Conservation (phyloP, 2,113 vertebrate species). For the Passer domesticus region DNA sequence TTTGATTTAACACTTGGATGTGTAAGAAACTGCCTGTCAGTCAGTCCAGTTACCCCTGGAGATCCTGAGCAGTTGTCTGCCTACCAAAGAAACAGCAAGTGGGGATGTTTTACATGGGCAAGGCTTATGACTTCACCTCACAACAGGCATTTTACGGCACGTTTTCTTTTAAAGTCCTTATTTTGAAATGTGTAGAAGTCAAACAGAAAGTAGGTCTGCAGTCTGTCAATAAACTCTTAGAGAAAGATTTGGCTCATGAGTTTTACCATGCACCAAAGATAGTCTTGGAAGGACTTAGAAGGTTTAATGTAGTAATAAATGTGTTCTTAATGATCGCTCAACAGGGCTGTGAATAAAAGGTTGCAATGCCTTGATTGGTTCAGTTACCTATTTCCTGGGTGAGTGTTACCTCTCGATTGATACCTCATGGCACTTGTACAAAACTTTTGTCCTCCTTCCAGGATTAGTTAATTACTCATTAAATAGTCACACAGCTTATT, state of each 20-base stretch:
- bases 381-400: neutral
- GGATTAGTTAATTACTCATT: neutral
- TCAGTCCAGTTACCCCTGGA: neutral
- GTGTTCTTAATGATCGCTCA: neutral
- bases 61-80: neutral
- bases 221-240: neutral
- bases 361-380: neutral
- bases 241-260: neutral
- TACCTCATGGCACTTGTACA: neutral
- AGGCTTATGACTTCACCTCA: neutral
- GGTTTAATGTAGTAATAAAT: neutral
- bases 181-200: neutral
- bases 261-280: fast-evolving
- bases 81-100: neutral
- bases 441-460: neutral
- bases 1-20: neutral
- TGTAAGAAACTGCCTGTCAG: neutral
- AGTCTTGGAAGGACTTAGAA: neutral
- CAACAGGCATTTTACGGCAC: neutral
- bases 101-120: neutral
- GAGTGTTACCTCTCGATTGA: neutral
- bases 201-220: neutral
- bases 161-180: neutral
- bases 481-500: neutral
- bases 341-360: neutral